Evolutionary conservation across 2,888 invertebrate genomes (phyloP), one percentile per base, ranked within the genome.

Genomic region (Eulithis testata): DNA sequence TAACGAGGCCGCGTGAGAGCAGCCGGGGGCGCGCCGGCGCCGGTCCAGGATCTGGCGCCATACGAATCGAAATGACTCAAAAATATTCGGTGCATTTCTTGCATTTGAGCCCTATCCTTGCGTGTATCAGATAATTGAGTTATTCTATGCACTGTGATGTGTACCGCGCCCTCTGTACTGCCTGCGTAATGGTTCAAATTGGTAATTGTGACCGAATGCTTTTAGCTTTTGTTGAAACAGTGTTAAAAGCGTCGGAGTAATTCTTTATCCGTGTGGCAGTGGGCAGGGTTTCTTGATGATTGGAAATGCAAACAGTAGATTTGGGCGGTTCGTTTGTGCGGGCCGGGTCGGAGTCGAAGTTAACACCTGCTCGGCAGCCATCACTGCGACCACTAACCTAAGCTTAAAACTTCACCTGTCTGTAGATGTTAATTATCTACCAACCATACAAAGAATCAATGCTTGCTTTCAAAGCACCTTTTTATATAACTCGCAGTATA

Each of bases 251-350:
- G 65, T 76, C 52, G 65, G 69, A 71, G 76, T 74, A 72, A 75
- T 81, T 82, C 78, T 80, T 85, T 84, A 86, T 81, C 82, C 79
- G 79, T 37, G 7, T 79, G 76, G 76, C 75, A 81, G 82, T 75
- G 81, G 82, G 84, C 74, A 73, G 71, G 71, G 76, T 75, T 77
- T 78, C 77, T 78, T 81, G 77, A 90, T 81, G 77, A 90, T 89
- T 83, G 83, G 66, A 80, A 84, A 76, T 61, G 79, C 83, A 91
- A 91, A 91, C 85, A 91, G 72, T 75, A 78, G 80, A 82, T 88
- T 86, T 89, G 92, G 91, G 91, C 92, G 92, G 91, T 88, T 83
- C 90, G 85, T 89, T 89, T 91, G 90, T 87, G 78, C 80, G 77
- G 75, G 74, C 73, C 76, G 77, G 75, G 80, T 76, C 76, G 76